Evolutionary conservation across 2,113 vertebrate species (phyloP).

Genomic region (Caranx ignobilis): DNA sequence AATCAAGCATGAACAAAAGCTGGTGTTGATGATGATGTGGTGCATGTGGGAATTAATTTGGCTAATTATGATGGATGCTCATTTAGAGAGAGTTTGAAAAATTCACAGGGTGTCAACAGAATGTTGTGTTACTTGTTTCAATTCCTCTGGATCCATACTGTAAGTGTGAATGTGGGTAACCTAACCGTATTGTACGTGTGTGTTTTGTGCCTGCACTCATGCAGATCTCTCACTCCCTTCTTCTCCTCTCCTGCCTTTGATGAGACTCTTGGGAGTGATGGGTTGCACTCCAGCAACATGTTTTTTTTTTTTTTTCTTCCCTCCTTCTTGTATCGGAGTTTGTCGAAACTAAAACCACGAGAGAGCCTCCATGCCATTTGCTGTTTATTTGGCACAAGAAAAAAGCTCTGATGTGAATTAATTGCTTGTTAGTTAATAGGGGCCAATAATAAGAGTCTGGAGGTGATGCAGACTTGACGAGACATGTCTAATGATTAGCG

Average conservation of each 20-base stretch:
- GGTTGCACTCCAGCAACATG: slow-evolving; percentile 47
- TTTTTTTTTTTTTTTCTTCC: neutral
- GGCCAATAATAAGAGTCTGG: slow-evolving; percentile 67
- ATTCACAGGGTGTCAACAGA: slow-evolving; percentile 44
- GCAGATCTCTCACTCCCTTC: slow-evolving; percentile 23
- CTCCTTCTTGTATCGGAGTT: slow-evolving; percentile 41
- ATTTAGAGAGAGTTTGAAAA: slow-evolving; percentile 37
- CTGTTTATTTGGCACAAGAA: slow-evolving; percentile 56
- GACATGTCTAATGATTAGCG: slow-evolving; percentile 63
- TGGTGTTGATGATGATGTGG: slow-evolving; percentile 63
- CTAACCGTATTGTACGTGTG: slow-evolving; percentile 22
- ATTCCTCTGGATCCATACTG: neutral
- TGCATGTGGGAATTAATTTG: slow-evolving; percentile 67
- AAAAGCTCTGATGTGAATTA: slow-evolving; percentile 71
- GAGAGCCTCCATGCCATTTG: slow-evolving; percentile 48
- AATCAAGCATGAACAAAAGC: slow-evolving; percentile 69
- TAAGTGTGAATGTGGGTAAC: slow-evolving; percentile 27
- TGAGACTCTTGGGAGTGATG: slow-evolving; percentile 58
- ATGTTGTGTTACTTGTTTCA: slow-evolving; percentile 10
- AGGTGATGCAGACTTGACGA: slow-evolving; percentile 67
- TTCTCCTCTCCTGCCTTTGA: slow-evolving; percentile 50
- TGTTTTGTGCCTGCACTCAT: slow-evolving; percentile 26
- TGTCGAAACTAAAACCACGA: slow-evolving; percentile 47
- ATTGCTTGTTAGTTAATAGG: slow-evolving; percentile 75
- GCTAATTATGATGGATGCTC: slow-evolving; percentile 71